Conservation (phyloP, 2,113 vertebrate species). For the Cinclus cinclus region DNA sequence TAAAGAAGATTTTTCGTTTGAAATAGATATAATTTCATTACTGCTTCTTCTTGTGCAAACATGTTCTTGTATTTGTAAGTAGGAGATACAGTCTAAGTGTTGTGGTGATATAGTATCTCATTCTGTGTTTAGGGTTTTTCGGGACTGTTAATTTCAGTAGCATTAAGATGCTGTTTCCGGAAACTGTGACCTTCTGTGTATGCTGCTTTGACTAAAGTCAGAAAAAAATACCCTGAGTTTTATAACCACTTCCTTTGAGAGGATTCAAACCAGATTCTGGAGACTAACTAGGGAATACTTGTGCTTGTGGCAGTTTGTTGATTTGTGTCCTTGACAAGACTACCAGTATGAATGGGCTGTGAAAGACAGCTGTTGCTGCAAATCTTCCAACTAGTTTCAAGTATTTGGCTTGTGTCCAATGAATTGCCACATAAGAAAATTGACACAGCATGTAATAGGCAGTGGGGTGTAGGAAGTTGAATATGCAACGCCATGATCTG, state of each 20-base stretch:
- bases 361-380: background rate
- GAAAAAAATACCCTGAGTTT: background rate
- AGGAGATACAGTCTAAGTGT: background rate
- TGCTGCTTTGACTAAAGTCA: background rate
- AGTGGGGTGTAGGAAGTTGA: background rate
- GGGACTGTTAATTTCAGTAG: background rate
- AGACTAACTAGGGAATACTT: background rate
- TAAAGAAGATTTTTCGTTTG: background rate
- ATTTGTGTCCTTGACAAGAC: background rate
- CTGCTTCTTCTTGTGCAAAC: background rate
- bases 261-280: background rate
- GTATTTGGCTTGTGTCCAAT: background rate
- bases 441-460: background rate
- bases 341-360: rapidly evolving
- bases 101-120: background rate
- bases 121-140: background rate
- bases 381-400: background rate
- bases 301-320: background rate
- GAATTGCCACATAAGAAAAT: background rate
- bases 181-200: background rate
- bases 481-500: background rate
- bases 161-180: background rate
- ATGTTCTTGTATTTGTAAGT: background rate
- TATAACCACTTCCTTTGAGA: background rate
- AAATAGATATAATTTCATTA: background rate